Evolutionary conservation across 2,113 vertebrate species (phyloP).

Genomic region (Danio rerio): GRCz12tu NC_133178.1:30837501-30838000

Average conservation of each 20-base stretch:
- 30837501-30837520: constrained; percentile 4
- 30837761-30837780: constrained; percentile 55
- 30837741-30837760: constrained; percentile 30
- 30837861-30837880: neutral
- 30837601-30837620: constrained; percentile 65
- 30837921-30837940: constrained; percentile 22
- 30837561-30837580: constrained; percentile 30
- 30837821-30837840: constrained; percentile 14
- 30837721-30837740: neutral
- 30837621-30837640: constrained; percentile 60
- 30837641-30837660: constrained; percentile 15
- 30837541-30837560: constrained; percentile 21
- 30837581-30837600: constrained; percentile 53
- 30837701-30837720: neutral
- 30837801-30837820: neutral
- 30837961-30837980: neutral
- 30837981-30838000: constrained; percentile 34
- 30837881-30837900: too few species aligned
- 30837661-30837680: constrained; percentile 27
- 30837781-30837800: neutral
- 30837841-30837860: constrained; percentile 16
- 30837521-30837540: constrained; percentile 1
- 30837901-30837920: constrained; percentile 40
- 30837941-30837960: constrained; percentile 23
- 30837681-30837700: neutral